Evolutionary conservation across 2,113 vertebrate species (phyloP), one percentile per base, ranked within the genome.

Genomic region (Nasalis larvatus): DNA sequence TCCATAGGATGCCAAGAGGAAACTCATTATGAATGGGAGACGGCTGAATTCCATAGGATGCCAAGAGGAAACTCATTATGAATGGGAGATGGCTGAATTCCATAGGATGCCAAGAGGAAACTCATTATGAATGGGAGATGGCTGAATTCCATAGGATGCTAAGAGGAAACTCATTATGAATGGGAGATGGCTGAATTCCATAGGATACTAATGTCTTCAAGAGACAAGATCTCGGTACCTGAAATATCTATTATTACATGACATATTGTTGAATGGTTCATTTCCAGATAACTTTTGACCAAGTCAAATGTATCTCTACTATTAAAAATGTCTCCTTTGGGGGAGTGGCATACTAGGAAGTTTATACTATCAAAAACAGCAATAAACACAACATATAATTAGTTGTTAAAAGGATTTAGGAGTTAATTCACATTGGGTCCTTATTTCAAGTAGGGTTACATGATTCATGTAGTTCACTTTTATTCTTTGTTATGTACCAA

Each of bases 401-500:
- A 89, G 63, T 86, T 92, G 71, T 96, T 89, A 93, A 86, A 90
- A 52, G 42, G 71, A 95, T 69, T 97, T 86, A 71, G 82, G 77
- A 89, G 42, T 95, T 97, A 92, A 92, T 85, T 96, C 85, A 69
- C 45, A 66, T 71, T 73, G 84, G 54, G 71, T 97, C 47, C 52
- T 91, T 89, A 92, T 95, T 97, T 97, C 84, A 78, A 95, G 74
- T 49, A 63, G 90, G 91, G 42, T 56, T 84, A 66, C 93, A 71
- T 87, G 86, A 96, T 86, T 76, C 88, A 91, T 86, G 76, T 86
- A 63, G 58, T 85, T 89, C 42, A 63, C 40, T 96, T 97, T 97
- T 91, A 95, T 81, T 97, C 63, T 81, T 93, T 95, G 87, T 94
- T 92, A 88, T 90, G 42, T 82, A 74, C 56, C 97, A 68, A 91